Conservation (phyloP, 2,888 invertebrate genomes). For the Tanypteryx hageni region DNA sequence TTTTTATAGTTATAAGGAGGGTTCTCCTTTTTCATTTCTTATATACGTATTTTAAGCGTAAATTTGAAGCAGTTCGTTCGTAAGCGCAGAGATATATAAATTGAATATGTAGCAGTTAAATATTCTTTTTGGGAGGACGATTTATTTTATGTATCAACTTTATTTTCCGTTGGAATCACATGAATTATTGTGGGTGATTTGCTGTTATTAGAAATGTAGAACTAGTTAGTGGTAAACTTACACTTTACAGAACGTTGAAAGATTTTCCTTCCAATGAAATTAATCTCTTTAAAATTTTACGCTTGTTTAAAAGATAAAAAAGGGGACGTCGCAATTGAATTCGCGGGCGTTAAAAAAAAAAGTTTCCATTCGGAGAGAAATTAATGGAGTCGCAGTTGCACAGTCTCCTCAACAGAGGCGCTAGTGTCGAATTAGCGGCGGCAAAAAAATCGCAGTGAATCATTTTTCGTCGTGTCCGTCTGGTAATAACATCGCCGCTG, state of each 20-base stretch:
- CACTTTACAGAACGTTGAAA: background rate
- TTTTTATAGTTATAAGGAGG: too few relatives aligned
- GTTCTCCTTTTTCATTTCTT: too few relatives aligned
- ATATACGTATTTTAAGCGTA: too few relatives aligned
- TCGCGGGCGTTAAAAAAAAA: background rate
- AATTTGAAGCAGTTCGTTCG: too few relatives aligned
- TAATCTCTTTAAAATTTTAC: background rate
- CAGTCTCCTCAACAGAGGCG: background rate
- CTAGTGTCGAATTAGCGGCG: conserved; percentile 20
- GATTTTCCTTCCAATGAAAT: background rate
- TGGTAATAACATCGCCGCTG: conserved; percentile 6
- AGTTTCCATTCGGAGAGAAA: conserved; percentile 18
- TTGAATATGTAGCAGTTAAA: too few relatives aligned
- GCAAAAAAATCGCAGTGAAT: conserved; percentile 24
- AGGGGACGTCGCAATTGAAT: background rate
- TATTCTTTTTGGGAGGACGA: too few relatives aligned
- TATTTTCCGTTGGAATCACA: too few relatives aligned
- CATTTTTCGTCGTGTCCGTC: background rate
- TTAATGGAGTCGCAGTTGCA: conserved; percentile 26
- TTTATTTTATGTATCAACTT: too few relatives aligned
- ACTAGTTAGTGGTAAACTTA: too few relatives aligned
- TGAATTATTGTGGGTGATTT: too few relatives aligned
- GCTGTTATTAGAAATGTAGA: too few relatives aligned
- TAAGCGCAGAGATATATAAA: too few relatives aligned
- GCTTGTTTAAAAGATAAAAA: background rate